Evolutionary conservation across 2,888 invertebrate genomes (phyloP).

Genomic region (Lepetodrilus schrolli): DNA sequence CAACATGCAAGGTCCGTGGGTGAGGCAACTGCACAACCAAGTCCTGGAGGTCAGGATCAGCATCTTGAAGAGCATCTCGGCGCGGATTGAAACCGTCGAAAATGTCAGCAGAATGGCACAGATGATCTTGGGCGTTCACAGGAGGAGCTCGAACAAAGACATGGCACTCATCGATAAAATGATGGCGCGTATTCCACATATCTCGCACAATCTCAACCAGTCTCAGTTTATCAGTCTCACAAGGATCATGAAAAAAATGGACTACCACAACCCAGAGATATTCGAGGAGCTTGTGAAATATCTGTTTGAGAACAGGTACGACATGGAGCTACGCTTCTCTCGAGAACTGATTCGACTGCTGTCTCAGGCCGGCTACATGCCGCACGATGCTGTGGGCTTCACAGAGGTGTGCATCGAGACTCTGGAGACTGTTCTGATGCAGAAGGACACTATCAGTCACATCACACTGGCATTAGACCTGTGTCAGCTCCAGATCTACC

Average conservation of each 20-base stretch:
- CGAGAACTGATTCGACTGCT: neutral
- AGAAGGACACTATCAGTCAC: conserved; percentile 21
- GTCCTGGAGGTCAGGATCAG: conserved; percentile 33
- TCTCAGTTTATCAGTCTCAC: neutral
- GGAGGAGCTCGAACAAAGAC: conserved; percentile 11
- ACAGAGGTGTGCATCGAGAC: conserved; percentile 28
- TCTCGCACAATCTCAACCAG: conserved; percentile 19
- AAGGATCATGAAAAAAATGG: neutral
- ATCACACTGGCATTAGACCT: conserved; percentile 37
- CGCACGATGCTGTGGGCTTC: conserved; percentile 38
- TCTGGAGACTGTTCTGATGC: neutral
- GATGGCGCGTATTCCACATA: conserved; percentile 2
- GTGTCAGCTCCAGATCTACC: conserved; percentile 44
- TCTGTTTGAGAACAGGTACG: conserved; percentile 16
- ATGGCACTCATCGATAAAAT: conserved; percentile 9
- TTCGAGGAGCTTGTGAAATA: conserved; percentile 39
- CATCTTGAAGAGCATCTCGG: conserved; percentile 22
- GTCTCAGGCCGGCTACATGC: conserved; percentile 40
- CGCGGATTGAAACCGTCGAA: conserved; percentile 20
- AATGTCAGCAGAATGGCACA: conserved; percentile 21
- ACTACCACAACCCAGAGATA: conserved; percentile 40
- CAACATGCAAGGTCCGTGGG: conserved; percentile 38
- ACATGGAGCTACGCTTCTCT: neutral
- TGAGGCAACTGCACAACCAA: conserved; percentile 38
- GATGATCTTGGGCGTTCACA: conserved; percentile 25